These are phyloP conservation scores for Ploceus nigricollis DNA, from an alignment of 2,113 vertebrate genomes.

Conservation along the genomic window DNA sequence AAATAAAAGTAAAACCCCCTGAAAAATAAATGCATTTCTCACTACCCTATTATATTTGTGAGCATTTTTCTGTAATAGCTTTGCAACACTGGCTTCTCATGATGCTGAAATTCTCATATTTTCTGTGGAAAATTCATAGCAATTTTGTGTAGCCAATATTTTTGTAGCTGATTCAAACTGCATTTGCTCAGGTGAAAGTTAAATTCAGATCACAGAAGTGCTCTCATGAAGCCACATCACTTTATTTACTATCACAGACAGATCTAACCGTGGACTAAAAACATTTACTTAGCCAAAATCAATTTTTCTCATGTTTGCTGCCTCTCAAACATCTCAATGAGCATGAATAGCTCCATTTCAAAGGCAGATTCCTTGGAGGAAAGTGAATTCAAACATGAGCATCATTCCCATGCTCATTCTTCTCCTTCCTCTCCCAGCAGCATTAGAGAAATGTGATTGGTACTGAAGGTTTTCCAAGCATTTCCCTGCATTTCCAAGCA, in stretches of 20 bases:
- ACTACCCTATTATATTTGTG: not conserved
- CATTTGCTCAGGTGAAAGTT: not conserved
- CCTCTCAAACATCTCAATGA: not conserved
- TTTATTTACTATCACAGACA: not conserved
- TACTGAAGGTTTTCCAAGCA: not conserved
- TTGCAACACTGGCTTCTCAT: not conserved
- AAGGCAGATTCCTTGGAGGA: not conserved
- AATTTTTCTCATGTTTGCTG: not conserved
- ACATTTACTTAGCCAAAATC: not conserved
- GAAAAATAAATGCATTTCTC: not conserved
- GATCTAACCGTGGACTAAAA: not conserved
- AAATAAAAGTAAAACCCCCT: not conserved
- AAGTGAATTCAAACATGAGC: not conserved
- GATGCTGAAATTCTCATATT: not conserved
- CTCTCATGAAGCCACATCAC: not conserved
- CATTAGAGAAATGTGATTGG: not conserved
- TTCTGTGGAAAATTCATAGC: not conserved
- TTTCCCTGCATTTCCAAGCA: not conserved
- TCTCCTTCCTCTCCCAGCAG: not conserved
- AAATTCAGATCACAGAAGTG: not conserved
- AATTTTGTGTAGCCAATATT: not conserved
- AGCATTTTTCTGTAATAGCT: not conserved
- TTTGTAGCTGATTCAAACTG: not conserved
- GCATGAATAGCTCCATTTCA: not conserved
- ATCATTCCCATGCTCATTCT: not conserved